Base-by-base conservation (phyloP, 2,888 invertebrate genomes). In the Nycteola revayana region DNA sequence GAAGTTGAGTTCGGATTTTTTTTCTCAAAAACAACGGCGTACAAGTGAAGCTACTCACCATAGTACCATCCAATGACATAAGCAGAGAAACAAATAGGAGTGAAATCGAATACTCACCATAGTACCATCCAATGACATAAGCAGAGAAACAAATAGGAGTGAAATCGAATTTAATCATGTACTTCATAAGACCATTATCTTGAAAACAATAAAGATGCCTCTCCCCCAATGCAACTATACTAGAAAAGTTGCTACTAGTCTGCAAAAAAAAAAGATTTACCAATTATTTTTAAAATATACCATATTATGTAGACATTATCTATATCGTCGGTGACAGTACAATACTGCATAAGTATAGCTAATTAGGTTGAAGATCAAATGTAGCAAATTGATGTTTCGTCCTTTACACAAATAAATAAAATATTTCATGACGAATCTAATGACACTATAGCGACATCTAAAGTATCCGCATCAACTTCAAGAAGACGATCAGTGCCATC, bases 151-250 rank as follows among this genome's bases (percentile, higher is more conserved):
- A 95, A 44, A 93, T 86, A 0, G 97, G 95, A 42, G 92, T 92
- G 80, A 92, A 98, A 61, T 97, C 96, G 45, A 98, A 91, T 66
- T 94, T 94, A 63, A 96, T 94, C 82, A 94, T 94, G 67, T 93
- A 96, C 61, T 93, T 93, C 54, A 97, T 81, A 32, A 92, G 91
- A 5, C 97, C 98, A 57, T 91, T 93, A 58, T 96, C 96, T 54
- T 92, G 92, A 49, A 96, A 89, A 66, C 94, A 94, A 62, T 93
- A 96, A 8, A 98, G 88, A 78, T 95, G 94, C 55, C 94, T 91
- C 76, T 98, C 97, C 21, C 96, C 97, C 36, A 98, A 82, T 14
- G 96, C 92, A 43, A 96, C 76, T 34, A 98, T 92, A 42, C 92
- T 92, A 4, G 94, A 92, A 54, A 86, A 82, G 42, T 80, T 85